Evolutionary conservation across 2,113 vertebrate species (phyloP), one percentile per base, ranked within the genome.

Genomic region (Oophaga pumilio): DNA sequence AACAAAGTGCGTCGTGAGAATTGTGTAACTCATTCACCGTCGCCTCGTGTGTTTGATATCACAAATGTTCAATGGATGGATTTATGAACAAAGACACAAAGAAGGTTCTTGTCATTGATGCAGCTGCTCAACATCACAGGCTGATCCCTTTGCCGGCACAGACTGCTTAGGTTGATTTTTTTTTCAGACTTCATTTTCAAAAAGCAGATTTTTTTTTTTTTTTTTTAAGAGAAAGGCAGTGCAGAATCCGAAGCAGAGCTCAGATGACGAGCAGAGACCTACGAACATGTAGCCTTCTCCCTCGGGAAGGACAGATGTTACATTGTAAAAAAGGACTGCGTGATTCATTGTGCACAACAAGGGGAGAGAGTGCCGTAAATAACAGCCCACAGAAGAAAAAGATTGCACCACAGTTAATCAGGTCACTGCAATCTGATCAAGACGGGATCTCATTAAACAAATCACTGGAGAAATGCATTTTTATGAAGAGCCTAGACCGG

Each of bases 391-490:
- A 66, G 76, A 7, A 80, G 64, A 80, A 80, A 80, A 80, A 86
- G 85, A 76, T 87, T 66, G 78, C 33, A 87, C 76, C 79, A 53
- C 56, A 76, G 86, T 87, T 87, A 87, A 87, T 87, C 86, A 76
- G 79, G 79, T 87, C 79, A 87, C 79, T 53, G 79, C 86, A 87
- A 87, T 82, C 76, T 79, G 83, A 82, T 82, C 79, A 50, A 82
- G 79, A 83, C 59, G 78, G 69, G 69, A 76, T 87, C 86, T 87
- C 85, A 71, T 86, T 80, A 86, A 71, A 80, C 43, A 86, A 86
- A 77, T 79, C 60, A 78, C 78, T 49, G 50, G 59, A 87, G 86
- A 82, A 82, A 82, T 62, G 78, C 78, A 49, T 85, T 73, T 71
- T 85, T 60, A 68, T 69, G 50, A 78, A 86, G 49, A 80, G 85